phyloP scores from a whole-genome alignment of 2,888 invertebrate genomes.

The Spatulosminthurus flaviceps region DNA sequence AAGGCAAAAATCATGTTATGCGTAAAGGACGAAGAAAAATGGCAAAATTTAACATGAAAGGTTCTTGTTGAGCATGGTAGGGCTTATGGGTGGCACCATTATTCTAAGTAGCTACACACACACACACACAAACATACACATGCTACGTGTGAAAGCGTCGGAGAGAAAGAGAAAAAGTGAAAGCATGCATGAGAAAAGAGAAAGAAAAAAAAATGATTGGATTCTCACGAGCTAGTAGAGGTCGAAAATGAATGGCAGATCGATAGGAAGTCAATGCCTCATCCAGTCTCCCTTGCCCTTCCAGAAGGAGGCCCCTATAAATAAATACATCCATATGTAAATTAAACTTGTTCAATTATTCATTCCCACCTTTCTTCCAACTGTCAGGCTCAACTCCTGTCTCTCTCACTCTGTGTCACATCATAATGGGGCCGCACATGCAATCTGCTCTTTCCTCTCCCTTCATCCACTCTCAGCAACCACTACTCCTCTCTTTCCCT shows the following conservation, averaged over 20 bases:
- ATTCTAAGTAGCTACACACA: too few relatives aligned
- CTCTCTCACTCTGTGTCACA: constrained; percentile 29
- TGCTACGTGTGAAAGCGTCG: too few relatives aligned
- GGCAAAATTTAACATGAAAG: background rate
- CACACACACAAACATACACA: too few relatives aligned
- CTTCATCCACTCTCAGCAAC: background rate
- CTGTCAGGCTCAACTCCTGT: constrained; percentile 31
- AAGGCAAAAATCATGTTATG: background rate
- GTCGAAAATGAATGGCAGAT: constrained; percentile 90
- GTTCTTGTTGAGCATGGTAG: background rate
- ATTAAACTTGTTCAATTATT: constrained; percentile 60
- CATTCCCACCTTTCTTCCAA: constrained; percentile 48
- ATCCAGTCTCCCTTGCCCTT: constrained; percentile 85
- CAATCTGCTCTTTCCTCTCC: constrained; percentile 21
- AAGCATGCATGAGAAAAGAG: constrained; percentile 15
- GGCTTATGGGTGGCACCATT: background rate
- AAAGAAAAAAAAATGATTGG: constrained; percentile 1
- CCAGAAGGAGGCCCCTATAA: constrained; percentile 89
- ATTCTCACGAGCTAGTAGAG: constrained; percentile 90
- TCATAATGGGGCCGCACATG: constrained; percentile 43
- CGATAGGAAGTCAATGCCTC: constrained; percentile 91
- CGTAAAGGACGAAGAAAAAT: background rate
- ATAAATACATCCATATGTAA: constrained; percentile 65
- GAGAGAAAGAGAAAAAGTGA: background rate
- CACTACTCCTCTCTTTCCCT: background rate